These are phyloP conservation scores for Microtus agrestis DNA, from an alignment of 2,797 vertebrate species.

Conservation along the genomic window DNA sequence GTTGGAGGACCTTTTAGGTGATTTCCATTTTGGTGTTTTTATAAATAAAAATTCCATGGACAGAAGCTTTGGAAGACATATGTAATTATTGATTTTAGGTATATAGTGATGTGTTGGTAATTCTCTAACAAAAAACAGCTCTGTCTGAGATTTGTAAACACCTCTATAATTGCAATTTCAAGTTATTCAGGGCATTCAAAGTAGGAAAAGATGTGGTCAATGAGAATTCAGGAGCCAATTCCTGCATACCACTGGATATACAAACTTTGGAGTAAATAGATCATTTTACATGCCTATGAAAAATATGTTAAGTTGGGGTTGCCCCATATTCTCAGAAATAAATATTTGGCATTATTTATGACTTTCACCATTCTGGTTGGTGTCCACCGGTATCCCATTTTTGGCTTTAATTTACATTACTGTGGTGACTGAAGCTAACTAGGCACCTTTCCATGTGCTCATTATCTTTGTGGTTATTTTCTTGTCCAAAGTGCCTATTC, in stretches of 20 bases:
- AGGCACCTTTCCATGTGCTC: background rate
- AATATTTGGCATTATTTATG: background rate
- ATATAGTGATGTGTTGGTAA: background rate
- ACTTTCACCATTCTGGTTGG: constrained; percentile 18
- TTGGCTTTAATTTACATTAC: constrained; percentile 43
- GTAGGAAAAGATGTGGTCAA: background rate
- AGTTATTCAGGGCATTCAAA: background rate
- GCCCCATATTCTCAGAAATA: background rate
- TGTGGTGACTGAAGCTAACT: background rate
- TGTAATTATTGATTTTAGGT: constrained; percentile 14
- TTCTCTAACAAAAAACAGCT: constrained; percentile 44
- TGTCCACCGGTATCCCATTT: background rate
- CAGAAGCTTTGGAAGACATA: constrained; percentile 37
- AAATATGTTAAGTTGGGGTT: background rate
- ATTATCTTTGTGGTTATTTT: background rate
- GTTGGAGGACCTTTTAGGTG: background rate
- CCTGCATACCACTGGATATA: background rate
- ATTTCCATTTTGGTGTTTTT: constrained; percentile 43
- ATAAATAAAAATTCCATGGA: constrained; percentile 33
- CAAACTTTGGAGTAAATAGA: background rate
- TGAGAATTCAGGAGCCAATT: constrained; percentile 23
- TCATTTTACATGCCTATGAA: background rate
- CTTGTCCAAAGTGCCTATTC: constrained; percentile 1
- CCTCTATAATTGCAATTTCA: background rate
- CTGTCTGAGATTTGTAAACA: constrained; percentile 39